A percentile compares a stretch with the other conserved stretches of the same genome.
These are phyloP conservation scores for Clamator glandarius DNA, from an alignment of 2,797 vertebrate genomes.

Conservation along the genomic window DNA sequence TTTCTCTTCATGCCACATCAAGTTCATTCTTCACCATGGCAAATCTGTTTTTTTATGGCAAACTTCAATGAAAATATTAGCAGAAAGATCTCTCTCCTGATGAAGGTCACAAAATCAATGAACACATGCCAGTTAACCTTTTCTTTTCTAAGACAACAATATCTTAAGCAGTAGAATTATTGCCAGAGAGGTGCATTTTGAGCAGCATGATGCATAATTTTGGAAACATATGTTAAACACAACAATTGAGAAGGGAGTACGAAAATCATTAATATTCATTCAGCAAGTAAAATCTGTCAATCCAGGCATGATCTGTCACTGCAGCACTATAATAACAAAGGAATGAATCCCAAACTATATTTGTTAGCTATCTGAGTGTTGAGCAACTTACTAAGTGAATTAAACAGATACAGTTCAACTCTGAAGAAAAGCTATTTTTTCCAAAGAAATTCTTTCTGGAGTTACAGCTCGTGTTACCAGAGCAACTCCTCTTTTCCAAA, in stretches of 20 bases:
- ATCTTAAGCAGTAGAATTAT: background rate
- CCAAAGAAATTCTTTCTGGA: background rate
- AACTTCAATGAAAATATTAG: background rate
- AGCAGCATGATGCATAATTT: conserved; percentile 24
- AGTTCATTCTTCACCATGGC: background rate
- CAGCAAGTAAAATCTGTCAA: conserved; percentile 42
- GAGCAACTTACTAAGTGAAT: conserved; percentile 44
- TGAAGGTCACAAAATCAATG: background rate
- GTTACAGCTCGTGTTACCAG: background rate
- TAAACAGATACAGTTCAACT: background rate
- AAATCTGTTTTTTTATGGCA: background rate
- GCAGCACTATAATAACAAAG: conserved; percentile 35
- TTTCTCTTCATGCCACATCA: background rate
- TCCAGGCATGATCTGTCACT: conserved; percentile 42
- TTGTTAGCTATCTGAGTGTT: conserved; percentile 40
- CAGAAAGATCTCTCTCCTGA: background rate
- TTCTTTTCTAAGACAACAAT: background rate
- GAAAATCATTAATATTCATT: conserved; percentile 55
- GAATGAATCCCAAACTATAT: conserved; percentile 45
- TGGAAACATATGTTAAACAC: conserved; percentile 52
- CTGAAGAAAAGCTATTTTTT: background rate
- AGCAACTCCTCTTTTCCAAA: background rate
- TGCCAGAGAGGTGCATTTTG: conserved; percentile 14
- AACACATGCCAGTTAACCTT: background rate
- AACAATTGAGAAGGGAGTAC: conserved; percentile 9